A percentile compares a stretch with the other conserved stretches of the same genome.
Evolutionary conservation across 2,888 invertebrate species (phyloP).

Genomic region (Andricus quercusramuli): DNA sequence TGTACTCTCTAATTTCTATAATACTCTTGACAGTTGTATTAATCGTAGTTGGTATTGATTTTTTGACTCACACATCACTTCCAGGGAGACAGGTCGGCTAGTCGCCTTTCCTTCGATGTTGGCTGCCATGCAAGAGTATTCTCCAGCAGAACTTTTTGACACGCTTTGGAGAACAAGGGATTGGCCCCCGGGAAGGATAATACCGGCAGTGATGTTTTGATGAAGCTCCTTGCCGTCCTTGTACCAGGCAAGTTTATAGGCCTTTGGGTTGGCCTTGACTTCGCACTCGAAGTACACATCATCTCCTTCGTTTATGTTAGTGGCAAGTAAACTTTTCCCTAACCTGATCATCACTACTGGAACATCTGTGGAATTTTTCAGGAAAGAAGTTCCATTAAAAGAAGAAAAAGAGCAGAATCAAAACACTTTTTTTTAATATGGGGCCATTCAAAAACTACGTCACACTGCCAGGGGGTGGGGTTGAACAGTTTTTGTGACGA

Average conservation of each 20-base stretch:
- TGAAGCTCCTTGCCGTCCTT: constrained; percentile 91
- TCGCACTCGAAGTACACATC: constrained; percentile 94
- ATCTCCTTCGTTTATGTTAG: constrained; percentile 93
- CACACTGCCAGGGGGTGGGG: too few species aligned
- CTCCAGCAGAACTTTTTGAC: constrained; percentile 90
- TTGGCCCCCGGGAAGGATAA: constrained; percentile 90
- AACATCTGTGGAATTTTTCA: constrained; percentile 83
- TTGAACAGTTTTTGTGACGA: too few species aligned
- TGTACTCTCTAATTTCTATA: constrained; percentile 15
- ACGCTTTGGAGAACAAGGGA: constrained; percentile 93
- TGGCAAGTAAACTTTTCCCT: constrained; percentile 90
- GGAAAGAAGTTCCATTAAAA: background rate
- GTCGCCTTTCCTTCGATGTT: constrained; percentile 90
- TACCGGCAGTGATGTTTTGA: constrained; percentile 90
- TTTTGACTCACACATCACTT: constrained; percentile 79
- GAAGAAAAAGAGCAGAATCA: background rate
- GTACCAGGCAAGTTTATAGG: constrained; percentile 91
- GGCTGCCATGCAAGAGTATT: constrained; percentile 92
- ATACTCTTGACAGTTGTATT: background rate
- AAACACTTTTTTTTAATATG: background rate
- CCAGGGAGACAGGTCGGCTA: constrained; percentile 78
- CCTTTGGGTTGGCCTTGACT: constrained; percentile 90
- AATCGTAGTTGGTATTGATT: constrained; percentile 32
- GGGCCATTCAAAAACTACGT: too few species aligned
- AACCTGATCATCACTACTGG: constrained; percentile 90